Evolutionary conservation across 2,113 vertebrate species (phyloP), one percentile per base, ranked within the genome.

Genomic region (Carassius carassius): DNA sequence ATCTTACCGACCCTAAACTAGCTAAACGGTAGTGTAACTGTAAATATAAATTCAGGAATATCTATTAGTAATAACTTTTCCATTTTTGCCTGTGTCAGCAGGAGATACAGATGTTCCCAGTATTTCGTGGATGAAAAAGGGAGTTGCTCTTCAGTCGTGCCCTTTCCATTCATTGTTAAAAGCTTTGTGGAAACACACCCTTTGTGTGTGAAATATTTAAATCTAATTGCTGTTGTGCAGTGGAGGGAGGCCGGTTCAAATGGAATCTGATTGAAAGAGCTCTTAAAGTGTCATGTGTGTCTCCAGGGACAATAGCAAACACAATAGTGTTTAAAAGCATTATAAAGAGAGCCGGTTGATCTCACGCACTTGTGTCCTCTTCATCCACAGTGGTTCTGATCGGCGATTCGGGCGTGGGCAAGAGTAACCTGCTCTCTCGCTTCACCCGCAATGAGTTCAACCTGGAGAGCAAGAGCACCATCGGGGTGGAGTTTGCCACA

Each of bases 391-490:
- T 97, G 89, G 96, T 97, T 85, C 91, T 97, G 88, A 96, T 97
- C 0, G 96, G 96, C 37, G 96, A 97, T 87, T 97, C 96, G 0
- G 96, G 96, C 0, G 96, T 96, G 10, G 96, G 96, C 17, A 97
- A 97, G 92, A 97, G 96, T 88, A 96, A 97, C 90, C 92, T 96
- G 35, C 93, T 97, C 19, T 97, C 96, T 0, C 96, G 96, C 81
- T 97, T 97, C 94, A 97, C 96, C 81, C 94, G 96, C 8, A 97
- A 97, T 0, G 96, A 96, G 92, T 96, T 96, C 92, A 96, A 91
- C 94, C 91, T 96, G 92, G 96, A 96, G 91, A 96, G 95, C 92
- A 96, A 96, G 89, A 97, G 95, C 89, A 96, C 96, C 91, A 96
- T 96, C 0, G 96, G 96, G 0, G 96, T 97, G 91, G 96, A 97